Base-by-base conservation (phyloP, 1,140 invertebrate genomes). In the Cryptotermes secundus region DNA sequence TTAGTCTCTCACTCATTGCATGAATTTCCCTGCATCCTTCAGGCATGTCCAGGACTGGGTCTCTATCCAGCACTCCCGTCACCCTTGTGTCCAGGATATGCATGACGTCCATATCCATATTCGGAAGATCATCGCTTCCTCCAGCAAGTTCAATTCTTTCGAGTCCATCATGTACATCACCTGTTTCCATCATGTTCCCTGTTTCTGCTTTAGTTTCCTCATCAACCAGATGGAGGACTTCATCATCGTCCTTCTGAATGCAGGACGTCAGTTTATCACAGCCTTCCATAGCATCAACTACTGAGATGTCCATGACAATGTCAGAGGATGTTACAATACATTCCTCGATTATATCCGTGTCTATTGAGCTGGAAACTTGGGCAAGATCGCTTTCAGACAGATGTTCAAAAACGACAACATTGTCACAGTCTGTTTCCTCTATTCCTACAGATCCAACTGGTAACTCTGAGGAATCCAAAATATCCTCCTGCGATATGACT, bases 261-360 rank as follows among this genome's bases (percentile, higher is more conserved):
- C 59, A 72, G n/a, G 59, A 72, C 7, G 26, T 31, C 6, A 72
- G 26, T 72, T 72, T 72, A 4, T 72, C 59, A 72, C 59, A 72
- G n/a, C n/a, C 26, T n/a, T 31, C 59, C 45, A 42, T 90, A 12
- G 89, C 89, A 83, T 90, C 89, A 31, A 92, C 91, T 0, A 91
- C 90, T 1, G 93, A 90, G 24, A 92, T 87, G 87, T 92, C 92
- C 0, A 93, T 92, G 1, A 93, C 91, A 87, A 92, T 91, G 84
- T 92, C 92, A 1, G 45, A 45, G 26, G 83, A 84, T 42, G 59
- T 86, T 9, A 86, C 87, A 34, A 88, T 81, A 42, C 87, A 86
- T 49, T 87, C 88, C 45, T 87, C 86, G 26, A 87, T 85, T 31
- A 88, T 83, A 31, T 86, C 86, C 34, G 85, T 79, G 34, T 84